phyloP scores from a whole-genome alignment of 2,888 invertebrate species.

The Druceiella hillmani region DNA sequence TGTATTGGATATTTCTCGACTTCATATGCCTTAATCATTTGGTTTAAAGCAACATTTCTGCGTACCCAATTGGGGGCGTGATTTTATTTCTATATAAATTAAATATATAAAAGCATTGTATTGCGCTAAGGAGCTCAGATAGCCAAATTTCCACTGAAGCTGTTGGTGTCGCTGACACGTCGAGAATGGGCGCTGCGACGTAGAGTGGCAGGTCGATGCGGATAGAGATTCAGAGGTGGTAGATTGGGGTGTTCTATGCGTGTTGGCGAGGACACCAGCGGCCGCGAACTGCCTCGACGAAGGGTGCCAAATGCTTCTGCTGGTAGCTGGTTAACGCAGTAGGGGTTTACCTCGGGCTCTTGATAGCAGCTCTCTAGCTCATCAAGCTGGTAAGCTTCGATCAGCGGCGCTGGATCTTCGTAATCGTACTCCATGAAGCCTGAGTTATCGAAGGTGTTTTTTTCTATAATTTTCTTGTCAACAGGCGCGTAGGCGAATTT shows the following conservation, averaged over 20 bases:
- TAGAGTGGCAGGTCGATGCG: conserved; percentile 48
- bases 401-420: conserved; percentile 71
- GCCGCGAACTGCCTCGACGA: conserved; percentile 48
- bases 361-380: conserved; percentile 50
- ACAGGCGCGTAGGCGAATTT: conserved; percentile 31
- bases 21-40: too few species aligned
- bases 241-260: conserved; percentile 77
- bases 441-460: conserved; percentile 61
- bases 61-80: too few species aligned
- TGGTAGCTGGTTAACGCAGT: conserved; percentile 33
- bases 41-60: too few species aligned
- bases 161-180: conserved; percentile 45
- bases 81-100: too few species aligned
- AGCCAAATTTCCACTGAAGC: conserved; percentile 41
- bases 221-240: conserved; percentile 68
- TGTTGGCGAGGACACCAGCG: conserved; percentile 73
- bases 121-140: too few species aligned
- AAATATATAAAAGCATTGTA: too few species aligned
- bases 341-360: conserved; percentile 33
- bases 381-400: conserved; percentile 64
- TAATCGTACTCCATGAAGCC: conserved; percentile 78
- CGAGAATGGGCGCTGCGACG: conserved; percentile 47
- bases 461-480: conserved; percentile 17
- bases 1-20: too few species aligned
- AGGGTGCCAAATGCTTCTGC: conserved; percentile 46